Base-by-base conservation (phyloP, 1,140 invertebrate species). In the Drosophila athabasca region DNA sequence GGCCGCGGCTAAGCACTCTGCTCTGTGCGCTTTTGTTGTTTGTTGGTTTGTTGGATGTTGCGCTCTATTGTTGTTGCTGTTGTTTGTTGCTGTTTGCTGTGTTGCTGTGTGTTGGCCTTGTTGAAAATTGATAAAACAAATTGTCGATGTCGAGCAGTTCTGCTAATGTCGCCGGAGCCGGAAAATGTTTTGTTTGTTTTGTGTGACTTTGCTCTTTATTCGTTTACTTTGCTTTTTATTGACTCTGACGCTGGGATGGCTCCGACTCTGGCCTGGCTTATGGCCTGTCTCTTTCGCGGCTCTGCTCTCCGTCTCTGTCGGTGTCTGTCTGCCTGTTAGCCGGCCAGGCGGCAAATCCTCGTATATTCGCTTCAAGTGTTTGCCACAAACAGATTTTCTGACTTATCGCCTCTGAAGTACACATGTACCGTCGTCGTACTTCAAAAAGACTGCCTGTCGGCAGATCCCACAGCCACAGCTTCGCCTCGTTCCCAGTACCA, bases 51-150 rank as follows among this genome's bases (percentile, higher is more conserved):
- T 75, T 59, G 70, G 71, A 61, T 74, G 70, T 71, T 65, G 49
- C 53, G 55, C 59, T 77, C 59, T 76, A 52, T 77, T 70, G 65
- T 59, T 54, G 65, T 29, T 72, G 65, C 24, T 46, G 62, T 54
- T 81, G 51, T 17, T 59, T 76, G 64, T 76, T 85, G 64, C 57
- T 60, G 19, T 39, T 54, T 72, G 65, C 24, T 46, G 62, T 54
- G 51, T 17, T 19, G 17, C 17, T 19, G 17, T 70, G 53, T 64
- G 77, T 74, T 87, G 74, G 71, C 68, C 74, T 85, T 90, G 87
- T 88, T 90, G 87, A 80, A 90, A 90, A 90, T 90, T 90, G 87
- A 85, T 87, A 90, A 90, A 90, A 90, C 87, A 90, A 90, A 90
- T 90, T 90, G 87, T 90, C 76, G 84, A 90, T 90, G 87, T 90